Evolutionary conservation across 2,888 invertebrate species (phyloP).

Genomic region (Campoplex capitator): DNA sequence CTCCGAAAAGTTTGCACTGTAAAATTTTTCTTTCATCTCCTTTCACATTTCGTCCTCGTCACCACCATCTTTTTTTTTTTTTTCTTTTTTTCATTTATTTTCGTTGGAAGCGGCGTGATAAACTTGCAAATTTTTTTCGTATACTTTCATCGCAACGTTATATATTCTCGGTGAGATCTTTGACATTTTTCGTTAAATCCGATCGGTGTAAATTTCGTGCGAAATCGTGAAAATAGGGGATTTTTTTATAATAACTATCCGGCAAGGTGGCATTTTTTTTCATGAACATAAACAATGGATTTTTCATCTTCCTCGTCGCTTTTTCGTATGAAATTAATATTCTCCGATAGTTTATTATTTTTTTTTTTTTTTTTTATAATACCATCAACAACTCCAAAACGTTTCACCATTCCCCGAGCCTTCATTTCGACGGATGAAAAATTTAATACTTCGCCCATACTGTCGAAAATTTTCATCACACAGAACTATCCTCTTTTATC

Average conservation of each 20-base stretch:
- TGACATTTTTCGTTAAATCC: neutral
- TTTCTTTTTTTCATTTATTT: slow-evolving; percentile 10
- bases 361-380: neutral
- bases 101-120: neutral
- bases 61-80: slow-evolving; percentile 12
- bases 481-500: slow-evolving; percentile 3
- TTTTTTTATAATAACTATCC: neutral
- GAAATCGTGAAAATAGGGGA: neutral
- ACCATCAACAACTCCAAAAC: neutral
- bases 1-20: slow-evolving; percentile 22
- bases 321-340: neutral
- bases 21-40: slow-evolving; percentile 12
- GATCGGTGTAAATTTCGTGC: neutral
- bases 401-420: neutral
- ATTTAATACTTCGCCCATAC: slow-evolving; percentile 28
- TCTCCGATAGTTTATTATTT: neutral
- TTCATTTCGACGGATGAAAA: slow-evolving; percentile 23
- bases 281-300: neutral
- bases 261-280: neutral
- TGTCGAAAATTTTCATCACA: slow-evolving; percentile 22
- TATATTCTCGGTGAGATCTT: neutral
- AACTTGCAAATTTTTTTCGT: slow-evolving; percentile 13
- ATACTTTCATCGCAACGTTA: neutral
- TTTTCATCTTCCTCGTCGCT: neutral
- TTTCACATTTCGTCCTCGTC: slow-evolving; percentile 13